phyloP scores from a whole-genome alignment of 2,888 invertebrate species.

The Erebia aethiops region DNA sequence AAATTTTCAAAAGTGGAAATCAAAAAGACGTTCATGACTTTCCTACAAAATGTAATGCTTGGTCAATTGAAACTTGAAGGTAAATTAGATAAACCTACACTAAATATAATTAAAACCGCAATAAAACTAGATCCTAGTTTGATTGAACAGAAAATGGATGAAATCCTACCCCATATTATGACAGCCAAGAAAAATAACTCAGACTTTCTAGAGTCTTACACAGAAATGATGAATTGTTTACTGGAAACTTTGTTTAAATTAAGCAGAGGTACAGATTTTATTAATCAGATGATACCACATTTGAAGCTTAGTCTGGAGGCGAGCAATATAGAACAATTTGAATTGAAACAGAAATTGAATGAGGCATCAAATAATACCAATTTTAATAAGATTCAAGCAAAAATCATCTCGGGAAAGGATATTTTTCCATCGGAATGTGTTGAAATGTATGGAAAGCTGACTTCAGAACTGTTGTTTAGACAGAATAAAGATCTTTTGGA shows the following conservation, averaged over 20 bases:
- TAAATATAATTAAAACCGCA: conserved; percentile 66
- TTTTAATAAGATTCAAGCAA: conserved; percentile 56
- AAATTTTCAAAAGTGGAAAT: conserved; percentile 67
- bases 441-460: conserved; percentile 66
- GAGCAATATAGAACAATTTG: conserved; percentile 65
- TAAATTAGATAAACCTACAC: conserved; percentile 63
- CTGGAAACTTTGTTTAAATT: conserved; percentile 73
- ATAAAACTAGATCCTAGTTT: conserved; percentile 70
- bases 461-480: conserved; percentile 74
- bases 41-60: conserved; percentile 68
- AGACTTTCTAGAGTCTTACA: conserved; percentile 54
- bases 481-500: conserved; percentile 71
- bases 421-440: conserved; percentile 67
- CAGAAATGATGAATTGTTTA: conserved; percentile 65
- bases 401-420: conserved; percentile 64
- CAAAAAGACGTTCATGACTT: conserved; percentile 67
- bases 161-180: conserved; percentile 69
- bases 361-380: conserved; percentile 47
- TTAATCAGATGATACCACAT: conserved; percentile 66
- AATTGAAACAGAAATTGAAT: conserved; percentile 55
- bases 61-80: conserved; percentile 67
- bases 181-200: conserved; percentile 58
- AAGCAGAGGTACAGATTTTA: conserved; percentile 66
- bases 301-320: conserved; percentile 63
- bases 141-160: conserved; percentile 66